Evolutionary conservation across 1,140 invertebrate genomes (phyloP).

Genomic region (Drosophila takahashii): DNA sequence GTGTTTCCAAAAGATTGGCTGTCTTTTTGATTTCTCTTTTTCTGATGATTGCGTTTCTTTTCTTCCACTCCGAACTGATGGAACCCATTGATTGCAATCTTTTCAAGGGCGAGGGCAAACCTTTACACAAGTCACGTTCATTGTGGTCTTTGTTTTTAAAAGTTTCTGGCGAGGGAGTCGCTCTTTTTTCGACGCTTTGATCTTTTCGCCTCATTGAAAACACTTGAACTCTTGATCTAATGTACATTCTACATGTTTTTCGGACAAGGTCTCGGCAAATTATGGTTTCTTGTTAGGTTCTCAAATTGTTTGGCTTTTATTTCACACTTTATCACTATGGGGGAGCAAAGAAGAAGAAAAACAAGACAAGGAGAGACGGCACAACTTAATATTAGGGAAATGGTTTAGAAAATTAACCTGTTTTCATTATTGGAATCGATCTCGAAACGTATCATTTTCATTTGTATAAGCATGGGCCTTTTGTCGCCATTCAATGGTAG

Average conservation of each 20-base stretch:
- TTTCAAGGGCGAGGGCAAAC: constrained; percentile 26
- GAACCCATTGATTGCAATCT: constrained; percentile 17
- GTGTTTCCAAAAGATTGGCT: neutral
- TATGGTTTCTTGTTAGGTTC: neutral
- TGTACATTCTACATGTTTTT: constrained; percentile 7
- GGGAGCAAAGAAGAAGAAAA: constrained; percentile 1
- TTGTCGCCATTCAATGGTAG: constrained; percentile 18
- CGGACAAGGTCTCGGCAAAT: constrained; percentile 38
- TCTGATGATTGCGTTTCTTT: neutral
- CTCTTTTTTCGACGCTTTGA: constrained; percentile 13
- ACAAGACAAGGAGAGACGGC: neutral
- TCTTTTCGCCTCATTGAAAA: constrained; percentile 24
- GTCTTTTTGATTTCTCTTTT: neutral
- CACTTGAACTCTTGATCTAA: constrained; percentile 54
- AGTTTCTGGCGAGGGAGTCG: constrained; percentile 21
- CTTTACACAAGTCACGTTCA: constrained; percentile 36
- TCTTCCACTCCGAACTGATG: constrained; percentile 4
- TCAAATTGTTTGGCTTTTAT: neutral
- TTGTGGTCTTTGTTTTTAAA: constrained; percentile 32
- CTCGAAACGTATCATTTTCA: constrained; percentile 45
- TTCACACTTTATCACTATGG: constrained; percentile 1
- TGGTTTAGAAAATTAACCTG: constrained; percentile 21
- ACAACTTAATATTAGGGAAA: neutral
- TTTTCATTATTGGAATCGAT: constrained; percentile 17
- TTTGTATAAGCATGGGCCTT: constrained; percentile 32